Base-by-base conservation (phyloP, 2,888 invertebrate genomes). In the Yponomeuta cagnagella region DNA sequence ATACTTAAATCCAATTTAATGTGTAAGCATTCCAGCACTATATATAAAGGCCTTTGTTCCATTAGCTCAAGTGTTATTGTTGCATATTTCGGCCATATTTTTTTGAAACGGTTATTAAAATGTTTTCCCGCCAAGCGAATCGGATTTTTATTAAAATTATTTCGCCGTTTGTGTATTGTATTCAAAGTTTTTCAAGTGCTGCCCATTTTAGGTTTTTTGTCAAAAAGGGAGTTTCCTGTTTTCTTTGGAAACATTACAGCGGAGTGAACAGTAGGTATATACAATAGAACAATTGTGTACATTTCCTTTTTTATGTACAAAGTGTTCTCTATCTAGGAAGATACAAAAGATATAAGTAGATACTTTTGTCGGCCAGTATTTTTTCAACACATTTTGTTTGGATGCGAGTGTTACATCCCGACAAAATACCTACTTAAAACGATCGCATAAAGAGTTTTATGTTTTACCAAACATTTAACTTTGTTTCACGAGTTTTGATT, bases 1-100 rank as follows among this genome's bases (percentile, higher is more conserved):
- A 70, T 71, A 72, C 74, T 72, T 73, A 74, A 74, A 74, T 74
- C 71, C 72, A 71, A 74, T 74, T 74, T 73, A 72, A 72, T 72
- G 73, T 73, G 67, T 5, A 68, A 48, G 48, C 48, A 48, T 68
- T 68, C 30, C n/a, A 68, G 48, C 33, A 37, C 12, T 48, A 48
- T 48, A 6, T 23, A 48, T 48, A 48, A n/a, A 5, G 48, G 48
- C 68, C 5, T 9, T 68, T 48, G 15, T 37, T 67, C 43, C 43
- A 23, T 48, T 68, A 68, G 23, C 23, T n/a, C 10, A 23, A 68
- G 68, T 68, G 48, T 68, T 68, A 68, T 68, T 68, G 68, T 68
- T 68, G n/a, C 48, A 67, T 48, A 68, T 48, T 48, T 68, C 67
- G 4, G 31, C n/a, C 12, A 64, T 15, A 58, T 58, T 58, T 58